Evolutionary conservation across 2,888 invertebrate genomes (phyloP).

Genomic region (Charanyca ferruginea): DNA sequence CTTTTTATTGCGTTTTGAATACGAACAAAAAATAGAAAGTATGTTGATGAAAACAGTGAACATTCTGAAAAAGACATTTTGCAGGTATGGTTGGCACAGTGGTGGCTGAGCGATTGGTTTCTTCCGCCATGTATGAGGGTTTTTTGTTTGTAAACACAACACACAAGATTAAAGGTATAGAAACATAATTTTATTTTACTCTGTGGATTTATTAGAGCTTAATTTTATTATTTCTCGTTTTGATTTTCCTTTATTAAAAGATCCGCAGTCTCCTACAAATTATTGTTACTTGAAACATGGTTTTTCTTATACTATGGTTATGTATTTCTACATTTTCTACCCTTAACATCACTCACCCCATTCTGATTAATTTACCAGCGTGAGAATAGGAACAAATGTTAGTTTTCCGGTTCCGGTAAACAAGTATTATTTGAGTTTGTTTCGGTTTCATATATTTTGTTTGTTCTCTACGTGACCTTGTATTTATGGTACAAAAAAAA

Average conservation of each 20-base stretch:
- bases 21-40: conserved; percentile 58
- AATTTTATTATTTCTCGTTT: too few relatives aligned
- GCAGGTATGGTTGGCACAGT: background rate
- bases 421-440: conserved; percentile 22
- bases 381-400: conserved; percentile 50
- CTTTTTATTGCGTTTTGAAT: conserved; percentile 63
- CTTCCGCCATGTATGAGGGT: too few relatives aligned
- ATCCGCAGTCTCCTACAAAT: too few relatives aligned
- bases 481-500: background rate
- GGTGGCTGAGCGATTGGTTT: too few relatives aligned
- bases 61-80: background rate
- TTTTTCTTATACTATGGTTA: conserved; percentile 13
- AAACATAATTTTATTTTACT: too few relatives aligned
- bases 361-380: conserved; percentile 48
- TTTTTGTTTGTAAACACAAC: too few relatives aligned
- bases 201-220: too few relatives aligned
- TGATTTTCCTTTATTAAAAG: too few relatives aligned
- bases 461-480: conserved; percentile 3
- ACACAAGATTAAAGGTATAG: too few relatives aligned
- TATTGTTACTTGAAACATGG: conserved; percentile 8
- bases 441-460: background rate
- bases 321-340: conserved; percentile 20
- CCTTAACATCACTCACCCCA: conserved; percentile 27
- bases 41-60: background rate
- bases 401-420: conserved; percentile 8